These are phyloP conservation scores for Heliconius eleuchia DNA, from an alignment of 1,140 invertebrate genomes.

Conservation along the genomic window DNA sequence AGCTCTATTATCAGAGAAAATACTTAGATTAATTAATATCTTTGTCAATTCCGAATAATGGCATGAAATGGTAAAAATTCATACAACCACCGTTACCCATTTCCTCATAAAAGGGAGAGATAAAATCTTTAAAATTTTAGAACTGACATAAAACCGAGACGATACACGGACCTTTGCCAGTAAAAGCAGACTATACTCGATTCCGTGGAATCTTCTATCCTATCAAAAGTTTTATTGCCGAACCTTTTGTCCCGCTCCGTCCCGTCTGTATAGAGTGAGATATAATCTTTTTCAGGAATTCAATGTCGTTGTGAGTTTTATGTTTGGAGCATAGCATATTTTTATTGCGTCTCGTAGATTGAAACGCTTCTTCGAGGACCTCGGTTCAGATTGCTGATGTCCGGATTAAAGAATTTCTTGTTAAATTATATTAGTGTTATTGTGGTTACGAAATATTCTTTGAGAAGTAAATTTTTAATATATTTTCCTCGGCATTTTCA, in stretches of 20 bases:
- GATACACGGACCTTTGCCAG: constrained; percentile 59
- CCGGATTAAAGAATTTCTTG: constrained; percentile 18
- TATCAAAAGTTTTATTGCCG: constrained; percentile 75
- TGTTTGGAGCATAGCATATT: constrained; percentile 71
- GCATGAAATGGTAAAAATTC: constrained; percentile 27
- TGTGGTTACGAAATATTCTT: neutral
- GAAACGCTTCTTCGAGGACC: constrained; percentile 55
- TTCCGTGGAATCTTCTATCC: constrained; percentile 69
- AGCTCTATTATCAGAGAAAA: too few species aligned
- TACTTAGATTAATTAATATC: neutral
- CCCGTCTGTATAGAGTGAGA: constrained; percentile 61
- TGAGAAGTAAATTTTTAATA: too few species aligned
- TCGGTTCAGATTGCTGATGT: constrained; percentile 29
- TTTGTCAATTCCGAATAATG: neutral
- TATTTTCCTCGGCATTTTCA: neutral
- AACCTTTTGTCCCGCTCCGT: constrained; percentile 63
- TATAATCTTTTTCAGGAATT: constrained; percentile 77
- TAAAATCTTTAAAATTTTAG: constrained; percentile 67
- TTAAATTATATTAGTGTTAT: constrained; percentile 13
- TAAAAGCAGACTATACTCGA: constrained; percentile 71
- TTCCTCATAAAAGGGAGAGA: constrained; percentile 45
- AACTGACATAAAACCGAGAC: constrained; percentile 63
- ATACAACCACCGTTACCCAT: constrained; percentile 18
- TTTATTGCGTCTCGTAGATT: constrained; percentile 76
- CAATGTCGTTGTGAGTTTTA: constrained; percentile 76